A percentile compares a stretch with the other conserved stretches of the same genome.
Conservation (phyloP, 2,888 invertebrate genomes). For the Zele albiditarsus region DNA sequence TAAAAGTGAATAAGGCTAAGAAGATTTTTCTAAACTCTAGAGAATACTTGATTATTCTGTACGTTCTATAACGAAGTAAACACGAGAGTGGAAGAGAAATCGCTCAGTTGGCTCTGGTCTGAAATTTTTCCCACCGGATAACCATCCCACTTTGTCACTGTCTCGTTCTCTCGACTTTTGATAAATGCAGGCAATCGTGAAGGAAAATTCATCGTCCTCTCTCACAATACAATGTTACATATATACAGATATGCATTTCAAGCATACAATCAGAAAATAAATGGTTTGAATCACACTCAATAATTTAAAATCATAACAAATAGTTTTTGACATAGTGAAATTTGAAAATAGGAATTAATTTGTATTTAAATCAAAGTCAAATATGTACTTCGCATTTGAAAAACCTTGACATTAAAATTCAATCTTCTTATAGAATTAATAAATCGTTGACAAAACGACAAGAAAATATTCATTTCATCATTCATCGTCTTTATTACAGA, state of each 20-base stretch:
- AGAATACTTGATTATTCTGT: constrained; percentile 20
- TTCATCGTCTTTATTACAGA: too few relatives aligned
- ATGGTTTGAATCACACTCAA: too few relatives aligned
- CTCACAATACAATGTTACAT: background rate
- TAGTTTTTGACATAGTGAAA: too few relatives aligned
- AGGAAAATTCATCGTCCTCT: constrained; percentile 8
- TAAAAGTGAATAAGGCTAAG: background rate
- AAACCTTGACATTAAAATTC: too few relatives aligned
- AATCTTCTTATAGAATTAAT: too few relatives aligned
- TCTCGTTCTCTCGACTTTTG: constrained; percentile 19
- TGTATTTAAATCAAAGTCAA: too few relatives aligned
- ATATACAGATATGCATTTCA: background rate
- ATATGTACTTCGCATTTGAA: too few relatives aligned
- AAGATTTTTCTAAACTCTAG: background rate
- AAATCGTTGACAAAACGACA: too few relatives aligned
- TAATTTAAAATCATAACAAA: too few relatives aligned
- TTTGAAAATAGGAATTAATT: too few relatives aligned
- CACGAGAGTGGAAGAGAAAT: background rate
- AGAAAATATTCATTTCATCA: too few relatives aligned
- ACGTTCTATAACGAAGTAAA: background rate
- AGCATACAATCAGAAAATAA: background rate
- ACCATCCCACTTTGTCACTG: constrained; percentile 4
- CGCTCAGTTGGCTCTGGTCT: constrained; percentile 4
- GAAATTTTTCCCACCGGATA: constrained; percentile 3
- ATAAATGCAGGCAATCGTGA: constrained; percentile 15